Conservation (phyloP, 2,113 vertebrate species). For the Casuarius casuarius region DNA sequence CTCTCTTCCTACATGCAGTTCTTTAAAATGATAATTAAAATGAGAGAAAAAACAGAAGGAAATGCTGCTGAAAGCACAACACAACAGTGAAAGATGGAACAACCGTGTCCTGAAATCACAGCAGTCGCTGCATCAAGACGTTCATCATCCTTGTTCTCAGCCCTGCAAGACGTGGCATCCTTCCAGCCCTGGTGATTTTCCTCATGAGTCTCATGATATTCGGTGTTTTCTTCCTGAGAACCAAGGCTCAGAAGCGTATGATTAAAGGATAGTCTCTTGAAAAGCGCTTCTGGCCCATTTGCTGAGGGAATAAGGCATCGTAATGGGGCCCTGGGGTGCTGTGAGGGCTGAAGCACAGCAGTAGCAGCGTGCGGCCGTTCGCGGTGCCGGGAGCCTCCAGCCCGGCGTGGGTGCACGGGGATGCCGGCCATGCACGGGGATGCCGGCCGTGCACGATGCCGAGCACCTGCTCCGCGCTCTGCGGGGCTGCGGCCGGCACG, state of each 20-base stretch:
- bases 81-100: neutral
- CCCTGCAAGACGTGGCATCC: accelerated
- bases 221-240: neutral
- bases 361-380: no score
- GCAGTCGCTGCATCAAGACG: accelerated
- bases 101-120: accelerated
- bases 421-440: no score
- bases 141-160: accelerated
- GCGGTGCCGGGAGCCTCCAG: no score
- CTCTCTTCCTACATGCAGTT: neutral
- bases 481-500: neutral
- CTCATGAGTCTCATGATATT: accelerated
- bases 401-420: no score
- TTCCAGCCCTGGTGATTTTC: neutral
- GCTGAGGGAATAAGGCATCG: accelerated
- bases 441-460: no score
- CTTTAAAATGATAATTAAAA: slow-evolving; percentile 32
- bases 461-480: no score
- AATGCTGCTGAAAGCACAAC: neutral
- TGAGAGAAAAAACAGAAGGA: neutral
- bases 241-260: accelerated
- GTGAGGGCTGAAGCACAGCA: no score
- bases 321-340: accelerated
- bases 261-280: accelerated
- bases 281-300: accelerated